Evolutionary conservation across 2,797 vertebrate genomes (phyloP), one percentile per base, ranked within the genome.

Genomic region (Enteromius viviparus): DNA sequence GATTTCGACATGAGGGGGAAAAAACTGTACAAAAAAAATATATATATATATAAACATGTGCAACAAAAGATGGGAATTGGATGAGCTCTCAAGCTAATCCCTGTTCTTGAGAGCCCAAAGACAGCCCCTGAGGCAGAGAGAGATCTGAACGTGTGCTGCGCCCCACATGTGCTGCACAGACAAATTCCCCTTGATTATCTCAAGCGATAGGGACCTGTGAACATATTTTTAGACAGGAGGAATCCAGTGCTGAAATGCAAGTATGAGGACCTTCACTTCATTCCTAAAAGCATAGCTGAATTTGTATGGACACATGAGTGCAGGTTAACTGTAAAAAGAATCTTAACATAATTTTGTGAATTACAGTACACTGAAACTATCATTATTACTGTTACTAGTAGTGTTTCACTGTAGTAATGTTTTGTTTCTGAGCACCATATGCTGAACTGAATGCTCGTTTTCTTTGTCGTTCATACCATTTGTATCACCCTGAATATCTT

Each of bases 41-140:
- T 37, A 37, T 40, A 40, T 40, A 40, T 40, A 40, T 91, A 90
- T 92, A 90, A 91, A 94, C 89, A 83, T 85, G 58, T 87, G 85
- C 77, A 78, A 88, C 89, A 89, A 88, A 90, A 90, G 90, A 92
- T 90, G 88, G 89, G 89, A 89, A 89, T 81, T 85, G 85, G 83
- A 85, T 83, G 82, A 84, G 71, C 86, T 87, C 32, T 86, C 60
- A 81, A 72, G 83, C 81, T 93, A 93, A 94, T 93, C 91, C 87
- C 78, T 83, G 65, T 80, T 45, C 88, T 85, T 88, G 89, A 62
- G 76, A 89, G 85, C 87, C 89, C 83, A 91, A 86, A 92, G 83
- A 89, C 83, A 77, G 4, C 76, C 90, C 78, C 92, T 89, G 47
- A 89, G 91, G 88, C 89, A 84, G 79, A 37, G 62, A 85, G 88